Evolutionary conservation across 2,113 vertebrate genomes (phyloP).

Genomic region (Tragelaphus buxtoni): DNA sequence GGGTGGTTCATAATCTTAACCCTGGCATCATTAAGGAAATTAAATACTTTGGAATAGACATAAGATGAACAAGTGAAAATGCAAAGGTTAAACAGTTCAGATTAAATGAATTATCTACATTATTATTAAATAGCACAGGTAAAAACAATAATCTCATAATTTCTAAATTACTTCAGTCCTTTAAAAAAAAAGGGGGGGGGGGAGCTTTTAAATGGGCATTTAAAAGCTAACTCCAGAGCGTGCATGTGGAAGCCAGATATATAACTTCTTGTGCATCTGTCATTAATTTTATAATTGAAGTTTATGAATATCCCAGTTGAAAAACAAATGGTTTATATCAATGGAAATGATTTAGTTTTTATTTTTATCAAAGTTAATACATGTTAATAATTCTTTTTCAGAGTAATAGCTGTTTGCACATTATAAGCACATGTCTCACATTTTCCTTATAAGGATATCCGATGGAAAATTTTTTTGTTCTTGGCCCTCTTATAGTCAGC

Average conservation of each 20-base stretch:
- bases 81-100: not conserved
- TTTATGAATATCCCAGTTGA: conserved; percentile 76
- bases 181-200: not conserved
- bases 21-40: not conserved
- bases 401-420: conserved; percentile 72
- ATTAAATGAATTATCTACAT: not conserved
- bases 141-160: conserved; percentile 56
- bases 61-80: not conserved
- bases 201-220: conserved; percentile 72
- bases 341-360: conserved; percentile 68
- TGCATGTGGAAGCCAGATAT: conserved; percentile 72
- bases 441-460: conserved; percentile 63
- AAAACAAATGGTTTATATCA: conserved; percentile 66
- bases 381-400: conserved; percentile 69
- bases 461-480: not conserved
- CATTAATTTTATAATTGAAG: conserved; percentile 74
- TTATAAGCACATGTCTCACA: conserved; percentile 60
- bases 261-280: conserved; percentile 72
- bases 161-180: conserved; percentile 65
- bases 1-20: not conserved
- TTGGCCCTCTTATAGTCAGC: conserved; percentile 42
- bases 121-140: conserved; percentile 22
- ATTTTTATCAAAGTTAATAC: conserved; percentile 74
- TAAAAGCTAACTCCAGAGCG: conserved; percentile 55
- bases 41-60: not conserved